Conservation (phyloP, 37 sponge, comb jelly and placozoan species). For the Chondrilla cf. caribensis region DNA sequence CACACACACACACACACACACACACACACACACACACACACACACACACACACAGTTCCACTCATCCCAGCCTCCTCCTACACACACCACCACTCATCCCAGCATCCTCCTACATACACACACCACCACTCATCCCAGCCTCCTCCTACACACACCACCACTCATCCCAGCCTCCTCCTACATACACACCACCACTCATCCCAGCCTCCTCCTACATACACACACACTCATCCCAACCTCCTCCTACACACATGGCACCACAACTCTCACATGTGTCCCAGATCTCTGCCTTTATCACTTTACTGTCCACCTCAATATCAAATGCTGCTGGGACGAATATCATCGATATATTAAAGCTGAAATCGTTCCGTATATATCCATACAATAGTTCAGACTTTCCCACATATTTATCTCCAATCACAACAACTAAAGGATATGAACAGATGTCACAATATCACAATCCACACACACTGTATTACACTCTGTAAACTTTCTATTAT, state of each 20-base stretch:
- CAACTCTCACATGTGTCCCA: constrained; percentile 74
- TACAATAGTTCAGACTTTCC: constrained; percentile 80
- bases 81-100: not conserved
- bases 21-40: not conserved
- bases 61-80: not conserved
- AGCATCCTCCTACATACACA: not conserved
- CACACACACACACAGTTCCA: not conserved
- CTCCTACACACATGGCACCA: too few relatives aligned
- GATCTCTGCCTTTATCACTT: constrained; percentile 78
- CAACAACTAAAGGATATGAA: constrained; percentile 56
- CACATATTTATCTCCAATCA: constrained; percentile 73
- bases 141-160: too few relatives aligned
- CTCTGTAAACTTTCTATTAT: too few relatives aligned
- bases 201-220: not conserved
- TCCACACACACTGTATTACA: not conserved
- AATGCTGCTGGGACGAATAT: constrained; percentile 73
- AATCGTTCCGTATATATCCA: constrained; percentile 74
- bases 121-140: not conserved
- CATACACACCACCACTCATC: too few relatives aligned
- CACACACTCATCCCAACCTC: too few relatives aligned
- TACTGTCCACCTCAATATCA: constrained; percentile 69
- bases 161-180: too few relatives aligned
- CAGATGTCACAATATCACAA: not conserved
- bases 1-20: not conserved
- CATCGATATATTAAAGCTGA: constrained; percentile 67